A percentile compares a stretch with the other conserved stretches of the same genome.
These are phyloP conservation scores for Antheraea pernyi DNA, from an alignment of 1,140 invertebrate species.

Conservation along the genomic window DNA sequence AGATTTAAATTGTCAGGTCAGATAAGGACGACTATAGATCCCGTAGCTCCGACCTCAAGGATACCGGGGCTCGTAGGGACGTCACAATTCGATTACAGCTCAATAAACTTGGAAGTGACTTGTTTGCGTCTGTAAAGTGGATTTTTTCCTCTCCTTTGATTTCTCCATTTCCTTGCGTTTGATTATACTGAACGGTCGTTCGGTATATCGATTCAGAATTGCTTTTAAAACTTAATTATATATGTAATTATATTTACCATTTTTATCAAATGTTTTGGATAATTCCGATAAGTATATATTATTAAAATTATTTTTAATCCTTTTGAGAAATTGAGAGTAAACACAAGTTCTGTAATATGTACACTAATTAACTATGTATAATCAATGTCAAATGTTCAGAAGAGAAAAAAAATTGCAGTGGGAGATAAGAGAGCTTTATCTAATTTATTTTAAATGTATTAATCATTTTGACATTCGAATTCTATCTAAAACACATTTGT, in stretches of 20 bases:
- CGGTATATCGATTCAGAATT: background rate
- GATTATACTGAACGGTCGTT: conserved; percentile 17
- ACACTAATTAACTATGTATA: too few species aligned
- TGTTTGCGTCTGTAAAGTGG: conserved; percentile 77
- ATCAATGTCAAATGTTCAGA: too few species aligned
- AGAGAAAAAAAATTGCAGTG: too few species aligned
- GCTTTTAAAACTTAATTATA: background rate
- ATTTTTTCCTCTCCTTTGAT: conserved; percentile 70
- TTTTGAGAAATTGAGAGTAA: too few species aligned
- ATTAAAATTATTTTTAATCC: too few species aligned
- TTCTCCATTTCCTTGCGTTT: conserved; percentile 50
- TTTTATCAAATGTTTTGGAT: too few species aligned
- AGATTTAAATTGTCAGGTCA: conserved; percentile 76
- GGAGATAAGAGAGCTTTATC: too few species aligned
- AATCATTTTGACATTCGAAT: too few species aligned
- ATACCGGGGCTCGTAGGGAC: conserved; percentile 55
- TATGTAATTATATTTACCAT: background rate
- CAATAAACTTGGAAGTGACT: conserved; percentile 79
- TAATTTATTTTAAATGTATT: too few species aligned
- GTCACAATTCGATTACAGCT: conserved; percentile 79
- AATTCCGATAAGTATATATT: too few species aligned
- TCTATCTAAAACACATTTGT: too few species aligned
- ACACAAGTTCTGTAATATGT: too few species aligned
- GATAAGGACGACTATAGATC: conserved; percentile 74
- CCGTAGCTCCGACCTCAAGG: conserved; percentile 48